Percentiles rank a stretch among this genome's conserved stretches.
phyloP scores from a whole-genome alignment of 2,888 invertebrate genomes.

The Pharmacophagus antenor region DNA sequence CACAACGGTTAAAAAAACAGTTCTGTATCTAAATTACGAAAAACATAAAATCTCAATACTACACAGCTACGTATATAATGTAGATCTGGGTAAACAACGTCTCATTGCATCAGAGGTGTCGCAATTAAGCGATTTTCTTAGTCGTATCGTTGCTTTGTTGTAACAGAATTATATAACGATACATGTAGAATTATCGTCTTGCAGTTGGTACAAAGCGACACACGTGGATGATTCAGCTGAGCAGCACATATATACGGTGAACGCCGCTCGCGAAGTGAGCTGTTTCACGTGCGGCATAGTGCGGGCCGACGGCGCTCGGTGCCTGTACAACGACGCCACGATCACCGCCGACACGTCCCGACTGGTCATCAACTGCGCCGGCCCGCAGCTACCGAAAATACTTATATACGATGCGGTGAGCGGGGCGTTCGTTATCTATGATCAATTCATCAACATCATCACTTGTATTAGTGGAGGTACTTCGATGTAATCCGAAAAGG shows the following conservation, averaged over 20 bases:
- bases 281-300: slow-evolving; percentile 89
- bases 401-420: slow-evolving; percentile 82
- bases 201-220: slow-evolving; percentile 93
- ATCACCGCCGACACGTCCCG: slow-evolving; percentile 85
- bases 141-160: background rate
- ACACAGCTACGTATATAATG: no score
- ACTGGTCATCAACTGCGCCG: slow-evolving; percentile 89
- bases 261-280: slow-evolving; percentile 71
- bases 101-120: no score
- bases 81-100: no score
- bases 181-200: background rate
- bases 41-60: no score
- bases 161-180: background rate
- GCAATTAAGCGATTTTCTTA: no score
- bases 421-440: slow-evolving; percentile 25
- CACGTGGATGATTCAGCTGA: slow-evolving; percentile 87
- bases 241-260: slow-evolving; percentile 89
- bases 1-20: no score
- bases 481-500: no score
- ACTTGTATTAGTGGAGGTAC: no score
- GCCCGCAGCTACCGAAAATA: slow-evolving; percentile 90
- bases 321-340: slow-evolving; percentile 85
- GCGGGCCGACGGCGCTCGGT: slow-evolving; percentile 75
- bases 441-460: background rate
- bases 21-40: no score